These are phyloP conservation scores for Maconellicoccus hirsutus DNA, from an alignment of 1,140 invertebrate species.

Conservation along the genomic window DNA sequence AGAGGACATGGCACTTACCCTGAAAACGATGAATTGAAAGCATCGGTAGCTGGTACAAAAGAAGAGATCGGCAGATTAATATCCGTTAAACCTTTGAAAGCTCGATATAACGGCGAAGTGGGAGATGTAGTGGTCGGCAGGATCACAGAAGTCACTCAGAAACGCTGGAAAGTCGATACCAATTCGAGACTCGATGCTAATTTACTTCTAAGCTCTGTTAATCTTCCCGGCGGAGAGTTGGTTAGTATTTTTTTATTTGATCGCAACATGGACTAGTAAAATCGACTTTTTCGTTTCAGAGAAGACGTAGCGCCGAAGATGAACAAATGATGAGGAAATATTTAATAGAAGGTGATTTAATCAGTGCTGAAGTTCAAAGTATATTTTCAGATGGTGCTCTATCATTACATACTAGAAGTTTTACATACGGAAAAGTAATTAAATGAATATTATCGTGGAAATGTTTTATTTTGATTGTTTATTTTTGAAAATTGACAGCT, in stretches of 20 bases:
- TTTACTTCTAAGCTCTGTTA: conserved; percentile 82
- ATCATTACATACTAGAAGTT: conserved; percentile 86
- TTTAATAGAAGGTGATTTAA: conserved; percentile 89
- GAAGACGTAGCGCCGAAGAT: conserved; percentile 87
- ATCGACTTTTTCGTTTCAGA: conserved; percentile 39
- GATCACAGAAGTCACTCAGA: conserved; percentile 80
- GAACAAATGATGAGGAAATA: conserved; percentile 94
- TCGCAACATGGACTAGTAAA: conserved; percentile 12
- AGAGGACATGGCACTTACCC: conserved; percentile 96
- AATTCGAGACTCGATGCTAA: conserved; percentile 82
- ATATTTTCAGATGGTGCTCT: conserved; percentile 74
- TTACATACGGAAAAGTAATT: conserved; percentile 92
- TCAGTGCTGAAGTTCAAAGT: conserved; percentile 94
- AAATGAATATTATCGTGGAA: conserved; percentile 16
- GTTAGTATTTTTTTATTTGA: conserved; percentile 42
- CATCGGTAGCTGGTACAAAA: conserved; percentile 87
- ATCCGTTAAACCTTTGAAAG: conserved; percentile 78
- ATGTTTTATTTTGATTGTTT: conserved; percentile 25
- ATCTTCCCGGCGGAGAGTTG: conserved; percentile 92
- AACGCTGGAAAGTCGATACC: conserved; percentile 91
- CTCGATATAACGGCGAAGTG: conserved; percentile 83
- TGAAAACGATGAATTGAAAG: conserved; percentile 61
- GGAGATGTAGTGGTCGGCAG: conserved; percentile 94
- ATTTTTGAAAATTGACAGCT: conserved; percentile 46
- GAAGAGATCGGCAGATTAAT: conserved; percentile 92